Percentiles rank a stretch among this genome's conserved stretches.
phyloP scores from a whole-genome alignment of 2,888 invertebrate species.

The Adela reaumurella region DNA sequence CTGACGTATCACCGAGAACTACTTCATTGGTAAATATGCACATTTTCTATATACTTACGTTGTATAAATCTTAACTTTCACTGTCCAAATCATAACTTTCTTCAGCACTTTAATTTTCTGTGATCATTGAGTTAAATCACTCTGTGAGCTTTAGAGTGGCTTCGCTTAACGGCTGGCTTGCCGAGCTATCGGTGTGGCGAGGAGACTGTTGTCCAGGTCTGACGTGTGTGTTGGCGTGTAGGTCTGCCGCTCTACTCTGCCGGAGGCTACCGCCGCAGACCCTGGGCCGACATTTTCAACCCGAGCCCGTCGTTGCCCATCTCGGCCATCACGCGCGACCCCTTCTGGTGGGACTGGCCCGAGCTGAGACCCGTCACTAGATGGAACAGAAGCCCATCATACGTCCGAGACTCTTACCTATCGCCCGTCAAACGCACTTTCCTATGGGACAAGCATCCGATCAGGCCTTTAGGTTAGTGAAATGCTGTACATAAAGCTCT shows the following conservation, averaged over 20 bases:
- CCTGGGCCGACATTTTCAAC: slow-evolving; percentile 70
- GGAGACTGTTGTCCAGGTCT: slow-evolving; percentile 30
- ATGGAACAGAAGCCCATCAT: slow-evolving; percentile 70
- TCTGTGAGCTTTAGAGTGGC: background rate
- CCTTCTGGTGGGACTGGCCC: slow-evolving; percentile 87
- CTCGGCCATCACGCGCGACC: slow-evolving; percentile 79
- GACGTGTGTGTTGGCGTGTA: slow-evolving; percentile 31
- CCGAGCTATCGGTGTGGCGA: background rate
- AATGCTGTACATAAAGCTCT: slow-evolving; percentile 32
- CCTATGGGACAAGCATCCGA: slow-evolving; percentile 88
- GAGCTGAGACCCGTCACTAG: slow-evolving; percentile 73
- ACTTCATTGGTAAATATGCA: background rate
- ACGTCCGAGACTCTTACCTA: slow-evolving; percentile 83
- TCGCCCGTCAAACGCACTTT: slow-evolving; percentile 89
- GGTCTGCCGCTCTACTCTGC: slow-evolving; percentile 71
- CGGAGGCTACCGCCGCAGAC: slow-evolving; percentile 58
- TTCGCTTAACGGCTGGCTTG: background rate
- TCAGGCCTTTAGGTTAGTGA: slow-evolving; percentile 85
- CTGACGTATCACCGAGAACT: background rate
- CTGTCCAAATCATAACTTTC: too few relatives aligned
- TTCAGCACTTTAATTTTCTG: background rate
- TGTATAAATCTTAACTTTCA: background rate
- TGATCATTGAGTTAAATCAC: background rate
- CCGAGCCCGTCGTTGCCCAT: slow-evolving; percentile 75
- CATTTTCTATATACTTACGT: too few relatives aligned